Conservation (phyloP, 2,113 vertebrate species). For the Barnardius zonarius region DNA sequence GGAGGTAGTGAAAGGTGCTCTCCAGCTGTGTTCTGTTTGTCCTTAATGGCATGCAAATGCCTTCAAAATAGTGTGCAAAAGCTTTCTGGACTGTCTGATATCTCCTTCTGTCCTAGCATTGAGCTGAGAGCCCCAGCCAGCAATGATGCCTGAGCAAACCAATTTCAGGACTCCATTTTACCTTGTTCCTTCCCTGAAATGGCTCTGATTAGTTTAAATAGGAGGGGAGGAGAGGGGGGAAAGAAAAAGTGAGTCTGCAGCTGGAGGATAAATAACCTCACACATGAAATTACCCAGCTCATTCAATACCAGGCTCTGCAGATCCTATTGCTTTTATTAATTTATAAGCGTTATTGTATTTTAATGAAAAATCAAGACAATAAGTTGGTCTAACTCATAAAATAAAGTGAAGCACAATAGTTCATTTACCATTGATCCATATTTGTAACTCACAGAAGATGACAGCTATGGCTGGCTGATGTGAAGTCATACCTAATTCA, state of each 20-base stretch:
- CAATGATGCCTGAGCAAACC: background rate
- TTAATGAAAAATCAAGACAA: background rate
- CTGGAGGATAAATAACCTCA: constrained; percentile 8
- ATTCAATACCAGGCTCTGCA: background rate
- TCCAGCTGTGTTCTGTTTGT: background rate
- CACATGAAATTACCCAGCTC: background rate
- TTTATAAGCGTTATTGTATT: constrained; percentile 13
- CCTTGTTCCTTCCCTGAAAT: background rate
- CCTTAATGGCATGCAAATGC: background rate
- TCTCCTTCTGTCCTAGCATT: background rate
- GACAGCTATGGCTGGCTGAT: background rate
- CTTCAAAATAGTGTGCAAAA: background rate
- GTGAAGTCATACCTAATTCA: background rate
- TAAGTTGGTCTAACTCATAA: constrained; percentile 2
- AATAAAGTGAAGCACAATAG: background rate
- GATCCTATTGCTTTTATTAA: constrained; percentile 17
- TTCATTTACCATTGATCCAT: constrained; percentile 25
- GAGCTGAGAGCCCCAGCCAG: background rate
- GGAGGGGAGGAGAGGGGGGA: background rate
- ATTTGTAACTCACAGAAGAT: background rate
- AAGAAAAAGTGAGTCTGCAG: background rate
- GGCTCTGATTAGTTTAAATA: background rate
- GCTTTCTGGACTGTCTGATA: background rate
- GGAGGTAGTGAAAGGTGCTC: background rate
- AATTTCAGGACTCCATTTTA: background rate